These are phyloP conservation scores for Heliothis subflexa DNA, from an alignment of 1,140 invertebrate genomes.

Conservation along the genomic window DNA sequence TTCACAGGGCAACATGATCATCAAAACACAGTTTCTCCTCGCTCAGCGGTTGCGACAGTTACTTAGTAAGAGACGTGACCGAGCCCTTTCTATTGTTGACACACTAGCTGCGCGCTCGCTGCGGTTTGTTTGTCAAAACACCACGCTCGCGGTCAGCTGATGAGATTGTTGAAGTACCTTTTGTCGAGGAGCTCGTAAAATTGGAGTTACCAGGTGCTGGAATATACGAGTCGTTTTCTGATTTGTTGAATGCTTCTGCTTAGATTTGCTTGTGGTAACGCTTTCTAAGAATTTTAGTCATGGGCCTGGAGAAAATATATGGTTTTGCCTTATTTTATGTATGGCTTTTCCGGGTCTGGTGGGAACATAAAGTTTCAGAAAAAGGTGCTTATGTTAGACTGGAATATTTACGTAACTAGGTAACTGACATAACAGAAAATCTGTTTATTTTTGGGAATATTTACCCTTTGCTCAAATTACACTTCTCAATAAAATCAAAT, in stretches of 20 bases:
- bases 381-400: too few species aligned
- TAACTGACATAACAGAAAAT: too few species aligned
- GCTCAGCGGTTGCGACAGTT: conserved; percentile 35
- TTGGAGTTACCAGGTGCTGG: not conserved
- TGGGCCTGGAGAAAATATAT: too few species aligned
- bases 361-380: too few species aligned
- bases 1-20: not conserved
- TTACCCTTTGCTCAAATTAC: too few species aligned
- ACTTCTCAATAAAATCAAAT: too few species aligned
- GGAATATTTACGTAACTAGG: too few species aligned
- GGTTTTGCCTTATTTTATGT: too few species aligned
- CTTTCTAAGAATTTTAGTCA: too few species aligned
- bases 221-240: not conserved
- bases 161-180: conserved; percentile 15
- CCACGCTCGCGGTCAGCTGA: conserved; percentile 33
- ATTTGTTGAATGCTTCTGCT: not conserved
- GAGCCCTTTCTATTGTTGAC: conserved; percentile 47
- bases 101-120: conserved; percentile 4
- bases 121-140: conserved; percentile 36
- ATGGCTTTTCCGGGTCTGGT: too few species aligned
- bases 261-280: too few species aligned
- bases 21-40: conserved; percentile 12
- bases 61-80: conserved; percentile 36
- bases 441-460: too few species aligned
- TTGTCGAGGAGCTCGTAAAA: conserved; percentile 17